These are phyloP conservation scores for Speoplatyrhinus poulsoni DNA, from an alignment of 2,113 vertebrate species.

Conservation along the genomic window DNA sequence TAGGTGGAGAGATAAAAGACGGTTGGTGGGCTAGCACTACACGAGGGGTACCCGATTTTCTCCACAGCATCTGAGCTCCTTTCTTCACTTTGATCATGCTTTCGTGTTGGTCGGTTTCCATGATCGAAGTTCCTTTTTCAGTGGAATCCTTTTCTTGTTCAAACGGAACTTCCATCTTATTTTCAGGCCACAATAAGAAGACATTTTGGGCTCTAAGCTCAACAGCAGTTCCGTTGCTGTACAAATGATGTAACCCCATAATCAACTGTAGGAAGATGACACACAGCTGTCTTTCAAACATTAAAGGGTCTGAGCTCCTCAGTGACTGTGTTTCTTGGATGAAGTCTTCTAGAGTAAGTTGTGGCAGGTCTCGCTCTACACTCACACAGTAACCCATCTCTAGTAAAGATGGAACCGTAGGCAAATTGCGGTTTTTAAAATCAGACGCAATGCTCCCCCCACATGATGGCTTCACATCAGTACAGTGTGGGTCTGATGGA, in stretches of 20 bases:
- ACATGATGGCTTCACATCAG: slow-evolving; percentile 12
- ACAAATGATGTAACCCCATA: slow-evolving; percentile 73
- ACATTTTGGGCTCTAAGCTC: slow-evolving; percentile 71
- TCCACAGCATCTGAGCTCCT: slow-evolving; percentile 51
- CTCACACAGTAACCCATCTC: slow-evolving; percentile 42
- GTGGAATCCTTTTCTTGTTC: not conserved
- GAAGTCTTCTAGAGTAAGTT: slow-evolving; percentile 77
- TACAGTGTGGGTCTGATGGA: slow-evolving; percentile 9
- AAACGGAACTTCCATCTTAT: too few relatives aligned
- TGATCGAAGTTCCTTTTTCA: not conserved
- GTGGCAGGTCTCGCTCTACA: slow-evolving; percentile 73
- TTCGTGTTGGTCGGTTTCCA: not conserved
- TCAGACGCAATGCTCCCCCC: slow-evolving; percentile 37
- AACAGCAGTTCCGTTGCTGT: slow-evolving; percentile 19
- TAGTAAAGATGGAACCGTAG: slow-evolving; percentile 46
- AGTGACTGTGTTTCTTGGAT: slow-evolving; percentile 38
- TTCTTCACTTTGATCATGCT: not conserved
- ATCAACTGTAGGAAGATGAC: slow-evolving; percentile 81
- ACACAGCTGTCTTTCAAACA: slow-evolving; percentile 72
- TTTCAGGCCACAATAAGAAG: slow-evolving; percentile 65
- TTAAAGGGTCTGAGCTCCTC: slow-evolving; percentile 45
- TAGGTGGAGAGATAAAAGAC: slow-evolving; percentile 14
- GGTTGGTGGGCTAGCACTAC: slow-evolving; percentile 70
- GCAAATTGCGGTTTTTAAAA: not conserved
- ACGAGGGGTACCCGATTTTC: slow-evolving; percentile 57